Evolutionary conservation across 2,113 vertebrate genomes (phyloP), one percentile per base, ranked within the genome.

Genomic region (Trachemys scripta): DNA sequence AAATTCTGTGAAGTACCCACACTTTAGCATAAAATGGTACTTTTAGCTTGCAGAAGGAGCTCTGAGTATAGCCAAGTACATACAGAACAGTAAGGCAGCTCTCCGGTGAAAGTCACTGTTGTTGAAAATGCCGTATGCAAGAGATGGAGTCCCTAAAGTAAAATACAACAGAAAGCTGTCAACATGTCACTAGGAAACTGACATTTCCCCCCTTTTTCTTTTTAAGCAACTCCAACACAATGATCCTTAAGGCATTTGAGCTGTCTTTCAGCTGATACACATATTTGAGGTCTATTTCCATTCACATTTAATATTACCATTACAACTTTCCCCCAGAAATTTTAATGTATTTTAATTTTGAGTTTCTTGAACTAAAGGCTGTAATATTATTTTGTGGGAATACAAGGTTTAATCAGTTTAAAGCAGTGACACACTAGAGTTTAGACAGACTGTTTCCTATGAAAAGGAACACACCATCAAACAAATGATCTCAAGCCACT

Each of bases 21-120:
- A 0, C 0, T 1, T 12, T 10, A 27, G 1, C 4, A 0, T 3
- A 56, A 54, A 75, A 8, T 9, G 10, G 38, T 31, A 9, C 0
- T 0, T 2, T 75, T 16, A 11, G 50, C 53, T 69, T 12, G 29
- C 54, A 79, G 56, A 54, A 12, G 31, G 3, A 35, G 76, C 16
- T 2, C 10, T 19, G 6, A 10, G 5, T 49, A 2, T 3, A 47
- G 35, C 35, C 49, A 85, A 31, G 19, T 38, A 24, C 49, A 78
- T 56, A 22, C 8, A 89, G 56, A 56, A 45, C 22, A 72, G 42
- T 49, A 45, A 93, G 35, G 50, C 62, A 80, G 35, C 3, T 56
- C 38, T 51, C 25, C 80, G 38, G 81, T 85, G 45, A 80, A 94
- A 92, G 4, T 1, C 17, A 6, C 25, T 57, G 0, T 1, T 59